Evolutionary conservation across 2,888 invertebrate species (phyloP), one percentile per base, ranked within the genome.

Genomic region (Patella ulyssiponensis): DNA sequence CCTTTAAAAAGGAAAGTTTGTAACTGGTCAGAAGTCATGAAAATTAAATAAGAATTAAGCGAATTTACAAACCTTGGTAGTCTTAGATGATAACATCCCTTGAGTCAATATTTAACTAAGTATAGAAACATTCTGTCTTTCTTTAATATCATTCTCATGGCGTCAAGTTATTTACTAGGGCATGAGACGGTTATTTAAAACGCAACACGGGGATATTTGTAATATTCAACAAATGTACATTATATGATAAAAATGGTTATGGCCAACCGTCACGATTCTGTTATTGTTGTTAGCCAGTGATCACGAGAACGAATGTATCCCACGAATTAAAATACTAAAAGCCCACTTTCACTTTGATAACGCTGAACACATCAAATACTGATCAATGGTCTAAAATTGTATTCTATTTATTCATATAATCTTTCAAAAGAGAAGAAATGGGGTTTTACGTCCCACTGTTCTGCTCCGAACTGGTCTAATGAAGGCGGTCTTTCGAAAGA

Each of bases 81-180:
- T 64, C 20, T 64, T 64, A 64, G 64, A 20, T 64, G 20, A 64
- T 23, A 64, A 64, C 20, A 64, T 64, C 20, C 20, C 23, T 64
- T 23, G 20, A 64, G 64, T 64, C 9, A 64, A 64, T 64, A 64
- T 64, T 64, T 20, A 64, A 20, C 23, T 64, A 64, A 23, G 23
- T 20, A 23, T 23, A 23, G 20, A 23, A 64, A 64, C 64, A 64
- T 64, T 23, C 64, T 12, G 2, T 23, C 23, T 64, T 64, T 64
- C 20, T 64, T 64, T 23, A 23, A 11, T 64, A 23, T 64, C 64
- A 64, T 23, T 64, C 64, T 64, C 14, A 12, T 64, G 64, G 64
- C 64, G 64, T 64, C 64, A 23, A 23, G 64, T 20, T 64, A 23
- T 64, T 64, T 64, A 64, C 64, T 14, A 23, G 64, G 64, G 64